These are phyloP conservation scores for Argynnis bischoffii DNA, from an alignment of 2,888 invertebrate genomes.

Conservation along the genomic window DNA sequence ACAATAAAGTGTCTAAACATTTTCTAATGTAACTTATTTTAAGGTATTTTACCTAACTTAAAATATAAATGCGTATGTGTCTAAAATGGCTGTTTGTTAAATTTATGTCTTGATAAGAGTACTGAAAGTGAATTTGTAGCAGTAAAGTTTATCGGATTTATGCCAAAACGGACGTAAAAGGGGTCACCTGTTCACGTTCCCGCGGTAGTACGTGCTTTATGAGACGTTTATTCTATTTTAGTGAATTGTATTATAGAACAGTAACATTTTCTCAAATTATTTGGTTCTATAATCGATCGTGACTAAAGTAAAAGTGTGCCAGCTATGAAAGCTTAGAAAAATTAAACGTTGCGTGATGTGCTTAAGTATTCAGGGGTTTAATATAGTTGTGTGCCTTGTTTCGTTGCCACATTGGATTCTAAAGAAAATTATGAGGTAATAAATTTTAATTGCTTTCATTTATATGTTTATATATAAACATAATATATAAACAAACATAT, in stretches of 20 bases:
- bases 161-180: constrained; percentile 5
- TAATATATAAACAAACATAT: not conserved
- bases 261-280: constrained; percentile 8
- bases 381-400: constrained; percentile 49
- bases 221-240: constrained; percentile 5
- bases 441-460: constrained; percentile 17
- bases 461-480: not conserved
- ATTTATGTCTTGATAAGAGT: constrained; percentile 4
- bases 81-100: not conserved
- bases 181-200: constrained; percentile 10
- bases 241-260: not conserved
- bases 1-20: constrained; percentile 34
- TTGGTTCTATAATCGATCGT: constrained; percentile 24
- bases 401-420: constrained; percentile 72
- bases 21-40: not conserved
- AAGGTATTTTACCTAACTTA: not conserved
- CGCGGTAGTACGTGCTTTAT: constrained; percentile 4
- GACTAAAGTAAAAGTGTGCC: constrained; percentile 34
- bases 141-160: not conserved
- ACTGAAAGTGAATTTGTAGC: constrained; percentile 9
- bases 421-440: constrained; percentile 68
- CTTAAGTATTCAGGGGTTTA: constrained; percentile 49
- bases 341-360: constrained; percentile 57
- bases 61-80: not conserved
- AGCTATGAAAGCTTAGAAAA: constrained; percentile 31